Percentiles rank a stretch among this genome's conserved stretches.
These are phyloP conservation scores for Planiliza haematocheilus DNA, from an alignment of 2,113 vertebrate genomes.

Conservation along the genomic window DNA sequence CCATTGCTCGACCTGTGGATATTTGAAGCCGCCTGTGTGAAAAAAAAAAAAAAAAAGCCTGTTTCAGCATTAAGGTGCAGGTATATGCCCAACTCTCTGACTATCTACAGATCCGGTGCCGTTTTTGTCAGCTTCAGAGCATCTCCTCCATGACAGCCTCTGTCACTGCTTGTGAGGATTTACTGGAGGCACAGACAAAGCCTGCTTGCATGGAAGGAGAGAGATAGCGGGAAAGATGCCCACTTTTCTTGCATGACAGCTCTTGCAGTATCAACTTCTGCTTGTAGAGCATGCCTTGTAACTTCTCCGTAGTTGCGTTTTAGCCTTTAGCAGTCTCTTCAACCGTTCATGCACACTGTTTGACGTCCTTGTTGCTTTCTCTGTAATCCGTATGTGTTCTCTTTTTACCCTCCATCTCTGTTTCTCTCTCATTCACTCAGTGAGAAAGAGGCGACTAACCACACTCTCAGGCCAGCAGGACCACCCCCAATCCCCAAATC, in stretches of 20 bases:
- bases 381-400: slow-evolving; percentile 9
- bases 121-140: slow-evolving; percentile 26
- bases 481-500: slow-evolving; percentile 92
- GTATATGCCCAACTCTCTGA: slow-evolving; percentile 11
- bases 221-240: slow-evolving; percentile 3
- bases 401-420: slow-evolving; percentile 13
- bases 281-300: slow-evolving; percentile 63
- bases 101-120: slow-evolving; percentile 40
- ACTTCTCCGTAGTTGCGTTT: slow-evolving; percentile 15
- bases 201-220: slow-evolving; percentile 72
- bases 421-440: slow-evolving; percentile 48
- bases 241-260: slow-evolving; percentile 72
- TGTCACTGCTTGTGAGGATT: slow-evolving; percentile 36
- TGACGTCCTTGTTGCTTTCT: neutral
- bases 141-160: slow-evolving; percentile 19
- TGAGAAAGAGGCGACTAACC: slow-evolving; percentile 87
- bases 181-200: slow-evolving; percentile 28
- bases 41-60: slow-evolving; percentile 20
- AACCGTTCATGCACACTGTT: slow-evolving; percentile 7
- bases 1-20: no score
- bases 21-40: neutral
- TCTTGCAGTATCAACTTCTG: slow-evolving; percentile 36
- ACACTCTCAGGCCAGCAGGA: slow-evolving; percentile 87
- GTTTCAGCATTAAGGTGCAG: slow-evolving; percentile 11
- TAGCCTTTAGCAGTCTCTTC: slow-evolving; percentile 8